Evolutionary conservation across 2,113 vertebrate genomes (phyloP), one percentile per base, ranked within the genome.

Genomic region (Myrmecobius fasciatus): DNA sequence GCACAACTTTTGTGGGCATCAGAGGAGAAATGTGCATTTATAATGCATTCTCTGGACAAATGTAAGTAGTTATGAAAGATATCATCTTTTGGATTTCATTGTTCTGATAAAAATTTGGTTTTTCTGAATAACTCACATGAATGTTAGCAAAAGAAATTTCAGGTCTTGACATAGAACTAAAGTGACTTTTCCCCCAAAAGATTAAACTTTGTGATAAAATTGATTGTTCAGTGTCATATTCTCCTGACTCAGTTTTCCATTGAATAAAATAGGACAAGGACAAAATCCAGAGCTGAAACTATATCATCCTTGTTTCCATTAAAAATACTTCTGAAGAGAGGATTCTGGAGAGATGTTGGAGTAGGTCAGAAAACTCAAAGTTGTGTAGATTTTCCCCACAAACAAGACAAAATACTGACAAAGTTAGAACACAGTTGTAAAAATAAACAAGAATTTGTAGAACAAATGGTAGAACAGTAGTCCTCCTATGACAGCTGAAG

Each of bases 151-250:
- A 94, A 93, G 96, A 97, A 97, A 96, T 96, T 89, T 54, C 96
- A 25, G 60, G 95, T 56, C 89, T 96, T 97, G 96, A 96, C 96
- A 97, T 97, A 98, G 96, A 96, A 95, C 96, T 94, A 96, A 96
- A 98, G 97, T 96, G 60, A 92, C 97, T 0, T 96, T 96, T 98
- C 96, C 94, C 91, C 75, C n/a, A 94, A 97, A 60, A 97, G 96
- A 94, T 95, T 90, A 92, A 75, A 52, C 91, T 96, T 91, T 91
- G 93, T 93, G 97, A 96, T 54, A 98, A 97, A 97, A 97, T 97
- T 96, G 88, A 96, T 96, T 94, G 97, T 97, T 92, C 93, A 94
- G 89, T 0, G 10, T 97, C 98, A 97, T 92, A 49, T 91, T 96
- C 97, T 92, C 53, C 52, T 97, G 95, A 95, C 91, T 96, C 17